Conservation (phyloP, 1,140 invertebrate species). For the Rhagoletis zephyria region DNA sequence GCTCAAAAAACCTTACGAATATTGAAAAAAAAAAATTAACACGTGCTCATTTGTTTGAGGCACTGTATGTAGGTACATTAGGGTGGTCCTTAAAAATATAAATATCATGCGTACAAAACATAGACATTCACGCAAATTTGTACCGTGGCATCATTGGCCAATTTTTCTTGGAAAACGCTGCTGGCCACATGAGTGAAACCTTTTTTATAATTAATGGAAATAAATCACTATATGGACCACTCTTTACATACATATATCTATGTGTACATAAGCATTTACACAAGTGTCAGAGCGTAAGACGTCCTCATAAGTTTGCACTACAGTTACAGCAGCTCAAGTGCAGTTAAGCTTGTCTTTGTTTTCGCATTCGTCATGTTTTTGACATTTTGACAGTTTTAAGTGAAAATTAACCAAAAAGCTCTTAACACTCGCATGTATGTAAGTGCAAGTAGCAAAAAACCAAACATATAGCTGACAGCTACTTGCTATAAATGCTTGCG, state of each 20-base stretch:
- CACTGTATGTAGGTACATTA: too few species aligned
- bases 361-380: not conserved
- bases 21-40: too few species aligned
- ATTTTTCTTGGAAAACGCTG: too few species aligned
- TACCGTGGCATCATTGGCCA: too few species aligned
- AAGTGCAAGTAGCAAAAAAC: not conserved
- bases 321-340: not conserved
- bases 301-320: not conserved
- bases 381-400: constrained; percentile 41
- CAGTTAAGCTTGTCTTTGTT: not conserved
- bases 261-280: not conserved
- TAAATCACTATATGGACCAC: too few species aligned
- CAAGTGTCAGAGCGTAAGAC: not conserved
- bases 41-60: too few species aligned
- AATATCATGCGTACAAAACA: too few species aligned
- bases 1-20: too few species aligned
- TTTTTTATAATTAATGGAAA: too few species aligned
- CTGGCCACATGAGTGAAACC: too few species aligned
- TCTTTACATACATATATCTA: not conserved
- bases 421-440: not conserved
- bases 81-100: too few species aligned
- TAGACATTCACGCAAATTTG: too few species aligned
- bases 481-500: not conserved
- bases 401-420: constrained; percentile 44
- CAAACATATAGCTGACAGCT: not conserved